These are phyloP conservation scores for Centropus bengalensis DNA, from an alignment of 2,113 vertebrate species.

Conservation along the genomic window DNA sequence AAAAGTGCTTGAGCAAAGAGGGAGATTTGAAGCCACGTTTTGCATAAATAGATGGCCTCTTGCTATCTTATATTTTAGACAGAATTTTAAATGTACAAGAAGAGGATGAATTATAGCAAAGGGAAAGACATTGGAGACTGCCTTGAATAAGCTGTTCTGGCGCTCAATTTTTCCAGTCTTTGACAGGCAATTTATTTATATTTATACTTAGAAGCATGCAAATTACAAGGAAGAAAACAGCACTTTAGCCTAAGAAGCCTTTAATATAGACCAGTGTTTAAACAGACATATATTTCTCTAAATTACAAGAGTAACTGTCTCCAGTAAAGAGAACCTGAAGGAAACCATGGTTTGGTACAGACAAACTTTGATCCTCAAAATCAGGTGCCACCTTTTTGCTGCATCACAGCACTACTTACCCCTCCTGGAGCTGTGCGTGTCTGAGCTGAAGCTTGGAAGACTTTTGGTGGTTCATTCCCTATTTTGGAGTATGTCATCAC, in stretches of 20 bases:
- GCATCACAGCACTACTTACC: slow-evolving; percentile 76
- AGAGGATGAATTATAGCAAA: background rate
- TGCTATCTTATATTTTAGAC: background rate
- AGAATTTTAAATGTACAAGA: background rate
- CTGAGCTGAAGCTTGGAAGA: slow-evolving; percentile 89
- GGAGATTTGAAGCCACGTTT: background rate
- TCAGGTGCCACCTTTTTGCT: background rate
- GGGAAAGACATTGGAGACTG: accelerated
- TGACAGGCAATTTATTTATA: background rate
- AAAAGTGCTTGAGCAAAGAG: background rate
- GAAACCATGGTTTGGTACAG: background rate
- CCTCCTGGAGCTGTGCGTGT: slow-evolving; percentile 89
- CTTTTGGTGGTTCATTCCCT: slow-evolving; percentile 89
- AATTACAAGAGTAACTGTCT: background rate
- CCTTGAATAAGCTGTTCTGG: background rate
- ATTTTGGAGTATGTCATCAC: slow-evolving; percentile 91
- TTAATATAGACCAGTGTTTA: background rate
- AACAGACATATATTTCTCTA: background rate
- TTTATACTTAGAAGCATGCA: background rate
- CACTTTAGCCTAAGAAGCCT: background rate
- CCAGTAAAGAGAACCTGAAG: background rate
- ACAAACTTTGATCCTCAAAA: background rate
- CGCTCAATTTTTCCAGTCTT: background rate
- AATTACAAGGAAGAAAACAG: background rate
- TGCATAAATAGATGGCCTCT: background rate